These are phyloP conservation scores for Microtus pennsylvanicus DNA, from an alignment of 2,113 vertebrate species.

Conservation along the genomic window DNA sequence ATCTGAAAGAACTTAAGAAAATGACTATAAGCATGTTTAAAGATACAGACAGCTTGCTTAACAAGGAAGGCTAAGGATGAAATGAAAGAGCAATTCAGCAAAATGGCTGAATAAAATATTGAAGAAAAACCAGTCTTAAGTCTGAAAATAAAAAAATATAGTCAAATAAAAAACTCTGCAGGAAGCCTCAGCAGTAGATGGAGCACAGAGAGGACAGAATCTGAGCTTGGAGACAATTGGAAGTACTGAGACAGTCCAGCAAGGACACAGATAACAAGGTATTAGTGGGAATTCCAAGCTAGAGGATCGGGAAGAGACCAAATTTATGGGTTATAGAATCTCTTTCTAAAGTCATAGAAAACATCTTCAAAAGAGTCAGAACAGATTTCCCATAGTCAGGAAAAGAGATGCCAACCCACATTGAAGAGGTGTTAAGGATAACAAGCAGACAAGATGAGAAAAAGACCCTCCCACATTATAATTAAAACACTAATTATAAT, in stretches of 20 bases:
- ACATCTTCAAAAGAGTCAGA: not conserved
- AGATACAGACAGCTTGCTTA: not conserved
- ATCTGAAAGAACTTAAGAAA: not conserved
- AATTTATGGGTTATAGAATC: not conserved
- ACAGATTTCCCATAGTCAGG: not conserved
- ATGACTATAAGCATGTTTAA: not conserved
- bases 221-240: not conserved
- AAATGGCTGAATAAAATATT: not conserved
- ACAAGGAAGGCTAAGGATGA: not conserved
- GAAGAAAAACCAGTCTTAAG: not conserved
- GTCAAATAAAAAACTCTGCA: not conserved
- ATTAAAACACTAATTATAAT: not conserved
- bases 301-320: not conserved
- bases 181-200: not conserved
- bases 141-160: not conserved
- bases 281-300: not conserved
- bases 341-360: not conserved
- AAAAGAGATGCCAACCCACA: not conserved
- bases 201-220: not conserved
- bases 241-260: not conserved
- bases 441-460: not conserved
- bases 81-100: not conserved
- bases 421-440: not conserved
- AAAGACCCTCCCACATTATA: not conserved
- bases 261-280: not conserved